A percentile compares a stretch with the other conserved stretches of the same genome.
Evolutionary conservation across 1,140 invertebrate genomes (phyloP).

Genomic region (Ips typographus): DNA sequence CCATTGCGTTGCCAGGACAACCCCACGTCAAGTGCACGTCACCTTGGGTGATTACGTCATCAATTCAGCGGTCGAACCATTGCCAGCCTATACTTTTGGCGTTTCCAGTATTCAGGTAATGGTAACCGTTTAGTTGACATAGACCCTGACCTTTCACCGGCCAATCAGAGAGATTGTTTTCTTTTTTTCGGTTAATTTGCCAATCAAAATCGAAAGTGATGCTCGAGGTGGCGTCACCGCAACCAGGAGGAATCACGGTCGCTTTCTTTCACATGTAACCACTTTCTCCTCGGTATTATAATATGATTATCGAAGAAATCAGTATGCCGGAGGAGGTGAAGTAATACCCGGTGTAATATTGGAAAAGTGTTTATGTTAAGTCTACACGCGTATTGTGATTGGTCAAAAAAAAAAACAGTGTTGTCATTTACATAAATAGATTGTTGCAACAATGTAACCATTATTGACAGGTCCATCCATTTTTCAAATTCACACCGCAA

Average conservation of each 20-base stretch:
- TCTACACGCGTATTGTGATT: no score
- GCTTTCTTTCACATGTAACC: conserved; percentile 24
- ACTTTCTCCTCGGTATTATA: conserved; percentile 23
- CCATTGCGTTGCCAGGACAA: conserved; percentile 91
- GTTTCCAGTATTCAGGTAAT: conserved; percentile 72
- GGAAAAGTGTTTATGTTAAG: not conserved
- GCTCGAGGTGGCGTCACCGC: conserved; percentile 6
- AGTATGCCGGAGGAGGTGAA: conserved; percentile 24
- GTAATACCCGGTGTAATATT: conserved; percentile 26
- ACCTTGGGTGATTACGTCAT: conserved; percentile 93
- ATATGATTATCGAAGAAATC: conserved; percentile 30
- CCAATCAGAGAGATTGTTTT: no score
- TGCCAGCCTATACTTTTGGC: conserved; percentile 88
- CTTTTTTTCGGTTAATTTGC: not conserved
- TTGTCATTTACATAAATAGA: no score
- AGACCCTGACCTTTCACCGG: not conserved
- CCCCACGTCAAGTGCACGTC: conserved; percentile 85
- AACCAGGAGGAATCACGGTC: conserved; percentile 7
- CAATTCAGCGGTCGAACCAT: conserved; percentile 85
- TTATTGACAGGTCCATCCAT: conserved; percentile 77
- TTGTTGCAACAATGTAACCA: not conserved
- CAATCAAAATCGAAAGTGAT: conserved; percentile 30
- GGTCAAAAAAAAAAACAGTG: no score
- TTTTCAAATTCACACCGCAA: conserved; percentile 94
- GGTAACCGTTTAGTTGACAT: not conserved